Percentiles rank a stretch among this genome's conserved stretches.
Conservation (phyloP, 2,797 vertebrate species). For the Perodicticus potto region DNA sequence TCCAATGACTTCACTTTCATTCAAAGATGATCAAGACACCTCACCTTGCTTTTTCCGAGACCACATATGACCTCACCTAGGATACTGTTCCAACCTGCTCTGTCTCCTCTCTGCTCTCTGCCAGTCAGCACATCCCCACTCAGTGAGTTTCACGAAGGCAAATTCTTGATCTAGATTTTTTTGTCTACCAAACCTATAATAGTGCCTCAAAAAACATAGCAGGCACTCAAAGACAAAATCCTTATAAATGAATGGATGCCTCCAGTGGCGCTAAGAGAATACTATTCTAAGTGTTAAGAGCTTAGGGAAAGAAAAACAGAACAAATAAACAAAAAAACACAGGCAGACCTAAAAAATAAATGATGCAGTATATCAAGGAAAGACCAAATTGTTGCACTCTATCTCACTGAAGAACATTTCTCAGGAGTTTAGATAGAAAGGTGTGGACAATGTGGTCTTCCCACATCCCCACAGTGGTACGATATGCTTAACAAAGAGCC, state of each 20-base stretch:
- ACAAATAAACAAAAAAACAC: neutral
- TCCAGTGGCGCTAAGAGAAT: neutral
- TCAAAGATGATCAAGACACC: neutral
- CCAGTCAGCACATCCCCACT: rapidly evolving
- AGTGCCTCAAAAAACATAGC: neutral
- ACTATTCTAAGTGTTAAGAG: neutral
- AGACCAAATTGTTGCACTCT: neutral
- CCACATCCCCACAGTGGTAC: neutral
- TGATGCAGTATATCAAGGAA: neutral
- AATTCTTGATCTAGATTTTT: neutral
- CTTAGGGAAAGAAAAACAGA: neutral
- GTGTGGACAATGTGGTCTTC: neutral
- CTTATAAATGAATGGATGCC: neutral
- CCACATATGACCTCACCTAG: no score
- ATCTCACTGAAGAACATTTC: neutral
- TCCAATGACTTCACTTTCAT: neutral
- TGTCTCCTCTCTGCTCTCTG: neutral
- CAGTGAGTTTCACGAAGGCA: neutral
- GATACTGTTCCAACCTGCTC: neutral
- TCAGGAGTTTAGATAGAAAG: neutral
- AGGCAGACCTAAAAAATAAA: neutral
- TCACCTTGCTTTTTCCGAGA: neutral
- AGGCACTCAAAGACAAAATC: neutral
- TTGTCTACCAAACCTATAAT: neutral
- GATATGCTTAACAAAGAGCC: neutral